Base-by-base conservation (phyloP, 2,113 vertebrate genomes). In the Takifugu bimaculatus region DNA sequence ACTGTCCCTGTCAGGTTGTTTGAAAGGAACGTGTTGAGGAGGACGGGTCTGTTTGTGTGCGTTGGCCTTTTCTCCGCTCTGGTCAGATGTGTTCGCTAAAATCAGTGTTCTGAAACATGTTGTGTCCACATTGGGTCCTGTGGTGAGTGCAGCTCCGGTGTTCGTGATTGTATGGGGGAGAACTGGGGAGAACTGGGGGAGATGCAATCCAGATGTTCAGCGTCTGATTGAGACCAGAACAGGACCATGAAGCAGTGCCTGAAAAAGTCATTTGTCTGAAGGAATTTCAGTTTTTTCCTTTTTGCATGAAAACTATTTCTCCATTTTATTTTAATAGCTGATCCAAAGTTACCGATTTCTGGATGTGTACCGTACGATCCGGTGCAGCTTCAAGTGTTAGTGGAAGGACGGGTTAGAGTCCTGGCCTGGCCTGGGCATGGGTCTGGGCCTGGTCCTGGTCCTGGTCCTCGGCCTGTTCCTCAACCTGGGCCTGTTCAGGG, bases 171-270 rank as follows among this genome's bases (percentile, higher is more conserved):
- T 82, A 83, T 70, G 66, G 74, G 86, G 83, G 79, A 70, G 75
- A 67, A 54, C n/a, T 13, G 7, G 20, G 20, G 20, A 70, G 75
- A 67, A 39, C 35, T 6, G 11, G 35, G 11, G 50, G 78, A 93
- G 90, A 94, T 92, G 72, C 70, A 87, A 94, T 94, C 87, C 94
- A 93, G 90, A 92, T 93, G 93, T 88, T 85, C 76, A 70, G 76
- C 81, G 63, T 79, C 79, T 92, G 92, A 96, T 93, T 87, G 89
- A 91, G 94, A 93, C 80, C 93, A 95, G 93, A 92, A 89, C 89
- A 88, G 57, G 73, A 79, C 86, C 87, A 87, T 90, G 92, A 84
- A 87, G 77, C 81, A 45, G 79, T 84, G 83, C 81, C 78, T 91
- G 89, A 79, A 20, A 90, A 90, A 84, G 79, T 78, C 50, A 44